These are phyloP conservation scores for Latrodectus geometricus DNA, from an alignment of 1,140 invertebrate genomes.

Conservation along the genomic window DNA sequence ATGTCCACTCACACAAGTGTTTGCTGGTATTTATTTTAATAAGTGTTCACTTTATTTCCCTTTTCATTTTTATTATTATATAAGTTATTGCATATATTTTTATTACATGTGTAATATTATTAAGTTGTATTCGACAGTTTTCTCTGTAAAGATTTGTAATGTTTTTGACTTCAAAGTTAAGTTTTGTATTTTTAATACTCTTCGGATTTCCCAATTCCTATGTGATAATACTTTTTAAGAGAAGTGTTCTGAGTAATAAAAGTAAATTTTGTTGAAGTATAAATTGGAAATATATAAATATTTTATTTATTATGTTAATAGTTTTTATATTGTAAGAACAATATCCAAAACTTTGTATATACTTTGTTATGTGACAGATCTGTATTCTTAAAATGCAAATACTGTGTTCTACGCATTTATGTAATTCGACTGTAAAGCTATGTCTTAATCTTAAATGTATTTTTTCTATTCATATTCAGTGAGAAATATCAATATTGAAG, in stretches of 20 bases:
- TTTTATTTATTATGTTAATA: background rate
- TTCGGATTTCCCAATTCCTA: background rate
- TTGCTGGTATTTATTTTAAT: background rate
- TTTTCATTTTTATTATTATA: background rate
- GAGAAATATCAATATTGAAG: background rate
- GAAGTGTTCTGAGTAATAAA: background rate
- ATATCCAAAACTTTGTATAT: background rate
- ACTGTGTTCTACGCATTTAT: background rate
- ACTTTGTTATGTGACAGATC: background rate
- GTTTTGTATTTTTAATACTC: background rate
- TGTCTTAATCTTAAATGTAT: background rate
- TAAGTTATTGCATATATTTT: background rate
- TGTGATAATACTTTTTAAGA: background rate
- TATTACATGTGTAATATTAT: background rate
- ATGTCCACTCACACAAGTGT: background rate
- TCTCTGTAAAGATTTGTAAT: background rate
- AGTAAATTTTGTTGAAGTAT: too few relatives aligned
- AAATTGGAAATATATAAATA: background rate
- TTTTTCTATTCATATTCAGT: background rate
- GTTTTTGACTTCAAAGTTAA: background rate
- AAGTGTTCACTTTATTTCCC: background rate
- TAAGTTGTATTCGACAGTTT: background rate
- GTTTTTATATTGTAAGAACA: background rate
- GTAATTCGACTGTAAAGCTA: background rate
- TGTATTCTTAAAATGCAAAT: background rate